Percentiles rank a stretch among this genome's conserved stretches.
Evolutionary conservation across 37 sponge, comb jelly and placozoan species (phyloP).

Genomic region (Corticium candelabrum): DNA sequence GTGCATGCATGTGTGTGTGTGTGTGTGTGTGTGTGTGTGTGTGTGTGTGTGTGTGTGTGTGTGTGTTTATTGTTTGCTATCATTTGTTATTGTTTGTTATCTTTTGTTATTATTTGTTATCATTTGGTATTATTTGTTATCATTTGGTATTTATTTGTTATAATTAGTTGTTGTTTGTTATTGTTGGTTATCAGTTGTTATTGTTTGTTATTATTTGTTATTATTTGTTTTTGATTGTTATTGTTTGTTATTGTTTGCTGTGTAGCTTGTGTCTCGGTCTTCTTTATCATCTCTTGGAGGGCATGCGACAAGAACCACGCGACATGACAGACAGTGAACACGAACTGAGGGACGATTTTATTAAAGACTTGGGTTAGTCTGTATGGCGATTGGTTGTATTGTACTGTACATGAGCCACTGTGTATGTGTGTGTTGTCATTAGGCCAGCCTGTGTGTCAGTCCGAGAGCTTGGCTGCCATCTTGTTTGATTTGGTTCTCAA

Average conservation of each 20-base stretch:
- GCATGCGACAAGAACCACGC: slow-evolving; percentile 18
- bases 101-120: not conserved
- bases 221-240: not conserved
- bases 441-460: slow-evolving; percentile 21
- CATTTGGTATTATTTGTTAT: not conserved
- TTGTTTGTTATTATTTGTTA: not conserved
- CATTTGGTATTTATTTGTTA: not conserved
- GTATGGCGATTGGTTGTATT: not conserved
- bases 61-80: not conserved
- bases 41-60: slow-evolving; percentile 5
- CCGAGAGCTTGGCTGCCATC: slow-evolving; percentile 42
- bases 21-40: not conserved
- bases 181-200: not conserved
- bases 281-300: slow-evolving; percentile 69
- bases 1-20: not conserved
- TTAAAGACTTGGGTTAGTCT: slow-evolving; percentile 30
- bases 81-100: not conserved
- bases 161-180: not conserved
- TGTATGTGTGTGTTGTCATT: not conserved
- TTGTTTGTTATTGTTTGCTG: not conserved
- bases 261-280: slow-evolving; percentile 41
- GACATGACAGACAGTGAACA: slow-evolving; percentile 28
- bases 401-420: too few relatives aligned
- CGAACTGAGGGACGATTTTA: slow-evolving; percentile 30
- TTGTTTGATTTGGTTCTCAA: slow-evolving; percentile 67